A percentile compares a stretch with the other conserved stretches of the same genome.
Evolutionary conservation across 1,140 invertebrate genomes (phyloP).

Genomic region (Paramacrobiotus metropolitanus): DNA sequence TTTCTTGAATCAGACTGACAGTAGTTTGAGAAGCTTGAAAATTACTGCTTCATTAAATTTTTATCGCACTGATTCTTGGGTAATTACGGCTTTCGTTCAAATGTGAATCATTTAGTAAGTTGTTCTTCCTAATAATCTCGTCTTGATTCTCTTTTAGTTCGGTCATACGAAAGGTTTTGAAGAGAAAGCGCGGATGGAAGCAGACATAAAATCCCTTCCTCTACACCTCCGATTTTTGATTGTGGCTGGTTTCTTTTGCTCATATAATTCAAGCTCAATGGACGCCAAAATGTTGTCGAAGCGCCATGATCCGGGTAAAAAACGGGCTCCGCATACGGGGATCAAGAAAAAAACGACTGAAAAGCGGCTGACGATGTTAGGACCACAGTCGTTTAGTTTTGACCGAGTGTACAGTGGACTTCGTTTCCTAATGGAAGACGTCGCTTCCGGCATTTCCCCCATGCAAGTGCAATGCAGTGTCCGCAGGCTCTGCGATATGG

Average conservation of each 20-base stretch:
- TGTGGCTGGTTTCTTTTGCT: not conserved
- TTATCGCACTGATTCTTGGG: not conserved
- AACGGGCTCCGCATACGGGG: not conserved
- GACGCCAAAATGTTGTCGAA: not conserved
- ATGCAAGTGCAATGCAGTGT: not conserved
- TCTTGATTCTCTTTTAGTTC: no score
- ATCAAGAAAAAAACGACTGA: not conserved
- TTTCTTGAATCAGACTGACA: no score
- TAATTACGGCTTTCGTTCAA: not conserved
- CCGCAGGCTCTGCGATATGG: not conserved
- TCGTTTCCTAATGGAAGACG: not conserved
- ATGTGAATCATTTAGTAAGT: not conserved
- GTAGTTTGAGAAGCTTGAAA: no score
- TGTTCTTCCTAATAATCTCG: no score
- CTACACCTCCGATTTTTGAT: not conserved
- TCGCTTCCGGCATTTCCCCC: not conserved
- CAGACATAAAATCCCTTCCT: not conserved
- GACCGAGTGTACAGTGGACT: not conserved
- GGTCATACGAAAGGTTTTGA: no score
- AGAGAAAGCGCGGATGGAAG: no score
- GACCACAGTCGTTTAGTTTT: not conserved
- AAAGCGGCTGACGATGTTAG: not conserved
- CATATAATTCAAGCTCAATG: not conserved
- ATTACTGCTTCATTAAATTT: no score
- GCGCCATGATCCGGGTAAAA: not conserved